Conservation (phyloP, 2,113 vertebrate genomes). For the Hippocampus abdominalis region DNA sequence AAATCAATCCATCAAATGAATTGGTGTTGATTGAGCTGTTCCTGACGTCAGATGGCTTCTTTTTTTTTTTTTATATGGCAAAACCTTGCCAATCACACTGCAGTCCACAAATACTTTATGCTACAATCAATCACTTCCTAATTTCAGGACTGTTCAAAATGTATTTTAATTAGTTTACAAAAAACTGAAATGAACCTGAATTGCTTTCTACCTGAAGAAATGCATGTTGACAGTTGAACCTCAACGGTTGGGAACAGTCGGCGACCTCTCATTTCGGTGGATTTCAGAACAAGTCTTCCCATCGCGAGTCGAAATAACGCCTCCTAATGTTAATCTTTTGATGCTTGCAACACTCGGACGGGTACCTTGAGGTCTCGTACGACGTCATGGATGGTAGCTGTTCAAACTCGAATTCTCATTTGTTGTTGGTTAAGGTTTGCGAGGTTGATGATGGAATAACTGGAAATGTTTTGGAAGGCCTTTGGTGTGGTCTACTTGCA, state of each 20-base stretch:
- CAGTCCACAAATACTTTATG: too few species aligned
- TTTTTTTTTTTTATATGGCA: too few species aligned
- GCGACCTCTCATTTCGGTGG: too few species aligned
- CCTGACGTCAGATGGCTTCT: background rate
- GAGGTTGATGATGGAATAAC: constrained; percentile 6
- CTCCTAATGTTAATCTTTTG: too few species aligned
- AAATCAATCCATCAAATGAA: background rate
- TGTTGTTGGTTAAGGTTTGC: background rate
- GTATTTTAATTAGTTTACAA: too few species aligned
- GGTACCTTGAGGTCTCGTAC: background rate
- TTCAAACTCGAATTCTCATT: background rate
- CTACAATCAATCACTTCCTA: too few species aligned
- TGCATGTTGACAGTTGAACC: too few species aligned
- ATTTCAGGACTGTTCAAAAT: too few species aligned
- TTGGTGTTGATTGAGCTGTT: background rate
- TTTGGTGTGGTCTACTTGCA: constrained; percentile 36
- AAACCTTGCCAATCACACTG: too few species aligned
- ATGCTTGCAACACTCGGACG: too few species aligned
- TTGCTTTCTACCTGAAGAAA: background rate
- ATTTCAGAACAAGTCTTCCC: too few species aligned
- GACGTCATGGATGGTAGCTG: background rate
- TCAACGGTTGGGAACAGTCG: too few species aligned
- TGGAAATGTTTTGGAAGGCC: constrained; percentile 26
- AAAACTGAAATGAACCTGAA: background rate
- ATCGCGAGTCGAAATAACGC: background rate